Base-by-base conservation (phyloP, 2,113 vertebrate genomes). In the Neomonachus schauinslandi region DNA sequence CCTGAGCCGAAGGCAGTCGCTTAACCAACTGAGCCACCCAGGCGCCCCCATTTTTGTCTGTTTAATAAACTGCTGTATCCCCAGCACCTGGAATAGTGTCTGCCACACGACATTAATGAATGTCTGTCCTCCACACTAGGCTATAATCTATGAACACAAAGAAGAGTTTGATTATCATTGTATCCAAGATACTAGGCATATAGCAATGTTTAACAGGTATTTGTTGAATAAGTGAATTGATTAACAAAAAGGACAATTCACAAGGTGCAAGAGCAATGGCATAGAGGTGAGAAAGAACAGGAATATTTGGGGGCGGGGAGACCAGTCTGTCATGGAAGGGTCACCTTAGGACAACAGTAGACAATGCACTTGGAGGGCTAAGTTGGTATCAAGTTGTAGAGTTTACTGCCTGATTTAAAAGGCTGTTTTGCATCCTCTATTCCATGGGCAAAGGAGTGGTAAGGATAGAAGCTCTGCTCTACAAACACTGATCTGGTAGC, bases 71-170 rank as follows among this genome's bases (percentile, higher is more conserved):
- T 63, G 77, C 79, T 84, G 2, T 92, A 89, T n/a, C 42, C 42
- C 42, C 33, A 92, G 65, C 1, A 89, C 18, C 59, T 77, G 81
- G 42, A 90, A 92, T 11, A 87, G 49, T 36, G 76, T 85, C 33
- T 72, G 46, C 16, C 33, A 94, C 22, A 36, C 46, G 36, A 26
- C 87, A 24, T 76, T 85, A 63, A 76, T 63, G 57, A 89, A 36
- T 88, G 13, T 92, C 91, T 92, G 7, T 96, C 42, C 76, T 83
- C 79, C 61, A 89, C 57, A n/a, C 13, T 26, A 90, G 65, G n/a
- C 31, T 93, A 31, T 72, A 33, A 81, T 89, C 33, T 81, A 36
- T 31, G 16, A 92, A n/a, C 26, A 31, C 42, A 69, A 83, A 94
- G 76, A 72, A 55, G 9, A 94, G 19, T 95, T 61, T 3, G 14